Percentiles rank a stretch among this genome's conserved stretches.
phyloP scores from a whole-genome alignment of 2,113 vertebrate species.

The Scomber scombrus region DNA sequence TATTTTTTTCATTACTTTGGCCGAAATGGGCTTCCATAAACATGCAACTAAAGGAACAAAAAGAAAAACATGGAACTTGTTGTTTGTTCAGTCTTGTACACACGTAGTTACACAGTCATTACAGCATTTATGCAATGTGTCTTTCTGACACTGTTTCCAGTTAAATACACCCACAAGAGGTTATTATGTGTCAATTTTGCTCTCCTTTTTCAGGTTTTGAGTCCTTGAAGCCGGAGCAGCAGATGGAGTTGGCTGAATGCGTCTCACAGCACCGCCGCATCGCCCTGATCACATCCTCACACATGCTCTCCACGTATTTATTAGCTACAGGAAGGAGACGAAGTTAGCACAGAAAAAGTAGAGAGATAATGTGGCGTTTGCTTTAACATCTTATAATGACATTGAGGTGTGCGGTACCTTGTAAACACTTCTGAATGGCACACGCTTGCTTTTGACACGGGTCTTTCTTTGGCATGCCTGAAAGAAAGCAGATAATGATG shows the following conservation, averaged over 20 bases:
- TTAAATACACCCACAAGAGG: too few relatives aligned
- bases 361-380: background rate
- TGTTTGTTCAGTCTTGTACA: too few relatives aligned
- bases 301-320: conserved; percentile 76
- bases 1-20: too few relatives aligned
- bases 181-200: conserved; percentile 18
- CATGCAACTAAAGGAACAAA: too few relatives aligned
- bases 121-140: conserved; percentile 23
- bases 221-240: conserved; percentile 78
- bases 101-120: background rate
- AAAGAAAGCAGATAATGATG: conserved; percentile 1
- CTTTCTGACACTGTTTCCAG: background rate
- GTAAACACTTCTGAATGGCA: conserved; percentile 78
- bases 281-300: conserved; percentile 71
- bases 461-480: conserved; percentile 78
- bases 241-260: conserved; percentile 58
- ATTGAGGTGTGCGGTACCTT: conserved; percentile 58
- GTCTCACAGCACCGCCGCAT: conserved; percentile 75
- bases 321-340: conserved; percentile 60
- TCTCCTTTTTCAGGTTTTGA: conserved; percentile 28
- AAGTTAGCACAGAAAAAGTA: background rate
- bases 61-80: too few relatives aligned
- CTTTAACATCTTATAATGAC: background rate
- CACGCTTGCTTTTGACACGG: conserved; percentile 81
- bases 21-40: too few relatives aligned